Percentiles rank a stretch among this genome's conserved stretches.
phyloP scores from a whole-genome alignment of 2,888 invertebrate species.

The Acleris laterana region DNA sequence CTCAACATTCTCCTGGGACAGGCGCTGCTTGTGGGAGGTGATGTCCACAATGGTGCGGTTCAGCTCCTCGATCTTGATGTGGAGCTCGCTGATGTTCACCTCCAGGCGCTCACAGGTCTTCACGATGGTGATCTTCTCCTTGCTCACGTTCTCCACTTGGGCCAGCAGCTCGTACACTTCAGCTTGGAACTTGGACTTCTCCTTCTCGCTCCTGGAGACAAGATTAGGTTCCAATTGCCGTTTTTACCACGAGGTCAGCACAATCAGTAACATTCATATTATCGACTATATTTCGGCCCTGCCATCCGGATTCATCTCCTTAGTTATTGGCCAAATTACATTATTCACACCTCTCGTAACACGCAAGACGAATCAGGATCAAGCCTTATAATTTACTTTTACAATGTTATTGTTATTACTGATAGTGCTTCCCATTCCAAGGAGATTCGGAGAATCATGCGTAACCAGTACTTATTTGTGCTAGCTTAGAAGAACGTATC shows the following conservation, averaged over 20 bases:
- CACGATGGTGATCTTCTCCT: slow-evolving; percentile 92
- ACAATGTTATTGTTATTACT: not conserved
- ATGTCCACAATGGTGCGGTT: slow-evolving; percentile 99
- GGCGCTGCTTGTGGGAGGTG: slow-evolving; percentile 97
- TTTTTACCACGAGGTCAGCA: not conserved
- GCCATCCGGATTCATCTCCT: not conserved
- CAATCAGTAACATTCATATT: not conserved
- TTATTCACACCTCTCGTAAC: no score
- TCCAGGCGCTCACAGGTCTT: slow-evolving; percentile 96
- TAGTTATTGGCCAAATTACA: not conserved
- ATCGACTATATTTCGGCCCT: not conserved
- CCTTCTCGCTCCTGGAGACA: slow-evolving; percentile 96
- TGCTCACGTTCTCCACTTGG: slow-evolving; percentile 96
- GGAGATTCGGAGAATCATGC: no score
- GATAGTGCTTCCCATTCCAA: not conserved
- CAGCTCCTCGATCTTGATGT: slow-evolving; percentile 97
- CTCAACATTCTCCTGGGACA: slow-evolving; percentile 97
- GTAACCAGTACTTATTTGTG: not conserved
- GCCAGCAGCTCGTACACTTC: slow-evolving; percentile 99
- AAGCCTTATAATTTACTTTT: no score
- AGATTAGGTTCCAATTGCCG: slow-evolving; percentile 49
- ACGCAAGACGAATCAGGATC: no score
- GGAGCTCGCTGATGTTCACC: slow-evolving; percentile 94
- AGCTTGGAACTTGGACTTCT: slow-evolving; percentile 98
- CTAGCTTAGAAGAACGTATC: not conserved